phyloP scores from a whole-genome alignment of 1,140 invertebrate species.

The Zaprionus camerounensis region DNA sequence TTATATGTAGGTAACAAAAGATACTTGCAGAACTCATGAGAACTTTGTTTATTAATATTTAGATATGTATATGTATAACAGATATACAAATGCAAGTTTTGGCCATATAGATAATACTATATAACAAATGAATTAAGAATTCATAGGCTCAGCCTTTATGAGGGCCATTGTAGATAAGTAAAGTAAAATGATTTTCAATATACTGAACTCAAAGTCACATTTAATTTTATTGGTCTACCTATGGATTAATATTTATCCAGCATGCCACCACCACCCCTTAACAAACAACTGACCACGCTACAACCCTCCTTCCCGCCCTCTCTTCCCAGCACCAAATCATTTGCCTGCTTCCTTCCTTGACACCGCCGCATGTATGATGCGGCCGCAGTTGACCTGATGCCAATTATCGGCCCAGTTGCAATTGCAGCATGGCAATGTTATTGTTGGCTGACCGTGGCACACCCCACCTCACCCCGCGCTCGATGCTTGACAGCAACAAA shows the following conservation, averaged over 20 bases:
- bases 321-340: not conserved
- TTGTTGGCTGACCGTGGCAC: conserved; percentile 16
- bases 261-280: not conserved
- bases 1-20: too few species aligned
- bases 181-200: conserved; percentile 21
- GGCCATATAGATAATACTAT: too few species aligned
- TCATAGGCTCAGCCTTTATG: not conserved
- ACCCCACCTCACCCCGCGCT: not conserved
- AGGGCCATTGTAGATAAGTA: conserved; percentile 13
- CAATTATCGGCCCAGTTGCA: conserved; percentile 72
- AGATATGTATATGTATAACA: too few species aligned
- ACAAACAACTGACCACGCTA: not conserved
- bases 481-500: conserved; percentile 73
- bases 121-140: not conserved
- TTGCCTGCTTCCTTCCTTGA: conserved; percentile 6
- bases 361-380: conserved; percentile 18
- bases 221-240: conserved; percentile 68
- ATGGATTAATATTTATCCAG: conserved; percentile 22
- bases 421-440: conserved; percentile 32
- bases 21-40: too few species aligned
- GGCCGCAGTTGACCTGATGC: conserved; percentile 67
- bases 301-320: too few species aligned
- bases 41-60: too few species aligned
- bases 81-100: too few species aligned
- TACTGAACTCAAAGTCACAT: conserved; percentile 63